Evolutionary conservation across 1,140 invertebrate species (phyloP).

Genomic region (Tetragonula clypearis): DNA sequence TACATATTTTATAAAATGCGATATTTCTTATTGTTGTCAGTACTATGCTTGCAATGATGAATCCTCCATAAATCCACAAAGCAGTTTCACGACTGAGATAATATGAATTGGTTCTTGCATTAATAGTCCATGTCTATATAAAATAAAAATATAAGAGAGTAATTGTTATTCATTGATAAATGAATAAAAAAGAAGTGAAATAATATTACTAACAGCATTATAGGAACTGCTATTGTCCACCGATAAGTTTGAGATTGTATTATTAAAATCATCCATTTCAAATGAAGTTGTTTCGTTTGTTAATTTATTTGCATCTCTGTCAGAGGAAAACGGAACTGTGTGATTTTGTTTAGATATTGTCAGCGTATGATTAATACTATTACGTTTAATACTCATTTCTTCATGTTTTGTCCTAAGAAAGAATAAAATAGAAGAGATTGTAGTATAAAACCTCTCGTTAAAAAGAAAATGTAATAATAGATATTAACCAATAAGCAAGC

Average conservation of each 20-base stretch:
- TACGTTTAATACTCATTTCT: conserved; percentile 60
- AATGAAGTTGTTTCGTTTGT: neutral
- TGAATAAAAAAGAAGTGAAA: neutral
- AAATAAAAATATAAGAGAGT: neutral
- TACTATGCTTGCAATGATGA: conserved; percentile 73
- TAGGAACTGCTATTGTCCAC: conserved; percentile 74
- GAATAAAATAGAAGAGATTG: neutral
- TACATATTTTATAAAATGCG: conserved; percentile 83
- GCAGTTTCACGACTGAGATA: conserved; percentile 69
- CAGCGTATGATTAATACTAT: neutral
- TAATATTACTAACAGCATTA: conserved; percentile 51
- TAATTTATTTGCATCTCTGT: conserved; percentile 77
- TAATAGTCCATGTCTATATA: conserved; percentile 29
- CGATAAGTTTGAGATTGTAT: neutral
- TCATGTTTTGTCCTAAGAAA: conserved; percentile 77
- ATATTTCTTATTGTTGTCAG: conserved; percentile 78
- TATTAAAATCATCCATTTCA: conserved; percentile 18
- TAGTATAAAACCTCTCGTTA: neutral
- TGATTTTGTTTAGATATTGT: neutral
- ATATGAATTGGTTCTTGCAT: conserved; percentile 12
- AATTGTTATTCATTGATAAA: neutral
- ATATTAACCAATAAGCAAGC: conserved; percentile 81
- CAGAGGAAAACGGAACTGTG: neutral
- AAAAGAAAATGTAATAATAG: neutral
- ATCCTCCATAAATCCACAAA: conserved; percentile 77